Evolutionary conservation across 2,888 invertebrate species (phyloP), one percentile per base, ranked within the genome.

Genomic region (Andrena bucephala): DNA sequence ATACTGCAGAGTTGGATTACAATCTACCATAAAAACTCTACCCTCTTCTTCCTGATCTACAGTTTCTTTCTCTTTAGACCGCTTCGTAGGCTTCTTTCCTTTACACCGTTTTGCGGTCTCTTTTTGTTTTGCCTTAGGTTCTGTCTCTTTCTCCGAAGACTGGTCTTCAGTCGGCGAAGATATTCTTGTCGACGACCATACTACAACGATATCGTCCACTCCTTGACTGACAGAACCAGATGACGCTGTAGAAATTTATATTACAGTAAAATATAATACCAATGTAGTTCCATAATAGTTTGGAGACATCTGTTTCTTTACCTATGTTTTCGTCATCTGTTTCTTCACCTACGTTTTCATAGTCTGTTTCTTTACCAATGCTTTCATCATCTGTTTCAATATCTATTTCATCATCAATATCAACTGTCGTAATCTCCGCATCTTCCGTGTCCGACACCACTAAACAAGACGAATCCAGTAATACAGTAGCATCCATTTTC

Each of bases 141-240:
- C 60, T 6, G 50, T 1, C 7, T 50, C 63, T 50, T 27, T 42
- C 10, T 31, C 62, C 0, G 59, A 42, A 36, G 20, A 16, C n/a
- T 69, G 52, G 16, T 48, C 65, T 20, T 66, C 6, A n/a, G 54
- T 0, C 7, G 0, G 16, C 20, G 66, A 5, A 7, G 33, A 7
- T 50, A 1, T 31, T 10, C 68, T 52, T 36, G 69, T 63, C 24
- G 87, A 89, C 13, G 90, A 85, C 91, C 91, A 91, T 16, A 91
- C 81, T 5, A 90, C 87, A 27, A 83, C 72, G 29, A 91, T 82
- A 54, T 91, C 91, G 67, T 91, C 91, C 42, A 66, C 65, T n/a
- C 27, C 60, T 69, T 83, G 79, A 50, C 79, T 67, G 7, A 42
- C 5, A 57, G 42, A 6, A 54, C 63, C 36, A n/a, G 8, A 24